Base-by-base conservation (phyloP, 2,797 vertebrate species). In the Enteromius fasciolatus region DNA sequence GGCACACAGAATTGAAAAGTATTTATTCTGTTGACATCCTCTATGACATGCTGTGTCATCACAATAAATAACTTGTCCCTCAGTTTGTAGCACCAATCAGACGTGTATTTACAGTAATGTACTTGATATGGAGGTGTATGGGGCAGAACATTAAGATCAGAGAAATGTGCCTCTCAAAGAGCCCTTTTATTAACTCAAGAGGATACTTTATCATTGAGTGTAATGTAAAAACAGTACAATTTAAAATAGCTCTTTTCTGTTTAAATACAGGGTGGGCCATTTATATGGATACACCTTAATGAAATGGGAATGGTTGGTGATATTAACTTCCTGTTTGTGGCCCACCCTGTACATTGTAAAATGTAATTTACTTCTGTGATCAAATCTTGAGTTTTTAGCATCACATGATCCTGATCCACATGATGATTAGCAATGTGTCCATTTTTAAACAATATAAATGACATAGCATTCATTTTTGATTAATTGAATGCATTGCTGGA, bases 1-100 rank as follows among this genome's bases (percentile, higher is more conserved):
- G 64, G 72, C 83, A 63, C 70, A 63, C 39, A 10, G 69, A 69
- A 48, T 72, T 31, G 1, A 72, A 72, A 72, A 31, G 12, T 2
- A 20, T 52, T 33, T 3, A 33, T 48, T 70, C 68, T 46, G 2
- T 25, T 46, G 68, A 70, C 14, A 12, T 70, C 15, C 25, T 50
- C 2, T 15, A 50, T 50, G 25, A 10, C 46, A 20, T 72, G 25
- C 25, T 50, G 44, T 11, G 48, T 36, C 6, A 73, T 33, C 70
- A 73, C 10, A n/a, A 18, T 36, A 33, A 39, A 36, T 54, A 20
- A 73, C 18, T 50, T 1, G 25, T 50, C 25, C 68, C 46, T 50
- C 17, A 20, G 46, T 72, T 50, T 50, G 69, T 50, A 50, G 33
- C 20, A 23, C 1, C 18, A 39, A n/a, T 36, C 41, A 28, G 41